These are phyloP conservation scores for Colius striatus DNA, from an alignment of 2,113 vertebrate genomes.

Conservation along the genomic window DNA sequence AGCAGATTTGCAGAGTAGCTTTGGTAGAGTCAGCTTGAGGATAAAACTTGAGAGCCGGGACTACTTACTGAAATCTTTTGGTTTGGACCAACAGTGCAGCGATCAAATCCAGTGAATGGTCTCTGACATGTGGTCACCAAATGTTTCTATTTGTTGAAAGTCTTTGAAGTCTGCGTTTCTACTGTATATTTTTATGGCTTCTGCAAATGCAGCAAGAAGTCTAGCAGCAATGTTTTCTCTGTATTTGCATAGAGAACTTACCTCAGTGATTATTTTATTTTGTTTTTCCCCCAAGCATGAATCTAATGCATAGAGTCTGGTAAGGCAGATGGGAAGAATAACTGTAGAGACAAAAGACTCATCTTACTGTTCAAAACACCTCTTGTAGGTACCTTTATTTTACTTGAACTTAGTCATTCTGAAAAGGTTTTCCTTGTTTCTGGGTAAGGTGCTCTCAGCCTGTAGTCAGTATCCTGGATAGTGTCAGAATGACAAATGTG, in stretches of 20 bases:
- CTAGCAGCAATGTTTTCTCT: not conserved
- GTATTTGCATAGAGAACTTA: conserved; percentile 43
- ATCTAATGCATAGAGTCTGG: conserved; percentile 20
- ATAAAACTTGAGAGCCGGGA: not conserved
- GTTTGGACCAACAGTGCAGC: not conserved
- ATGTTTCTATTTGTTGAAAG: conserved; percentile 48
- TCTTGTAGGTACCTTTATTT: not conserved
- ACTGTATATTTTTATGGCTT: conserved; percentile 57
- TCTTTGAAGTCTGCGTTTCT: not conserved
- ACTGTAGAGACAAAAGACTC: not conserved
- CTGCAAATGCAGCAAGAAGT: conserved; percentile 27
- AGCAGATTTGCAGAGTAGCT: not conserved
- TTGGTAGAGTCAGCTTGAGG: not conserved
- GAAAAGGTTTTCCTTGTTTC: not conserved
- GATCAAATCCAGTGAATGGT: not conserved
- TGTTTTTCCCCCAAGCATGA: conserved; percentile 9
- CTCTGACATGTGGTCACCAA: conserved; percentile 63
- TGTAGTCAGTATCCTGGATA: not conserved
- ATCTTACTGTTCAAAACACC: not conserved
- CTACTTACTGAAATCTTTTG: not conserved
- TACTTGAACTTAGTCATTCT: not conserved
- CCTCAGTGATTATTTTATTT: conserved; percentile 1
- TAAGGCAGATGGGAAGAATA: not conserved
- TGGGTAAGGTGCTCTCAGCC: not conserved
- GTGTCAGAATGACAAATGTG: not conserved